Evolutionary conservation across 1,140 invertebrate genomes (phyloP), one percentile per base, ranked within the genome.

Genomic region (Chironomus tepperi): DNA sequence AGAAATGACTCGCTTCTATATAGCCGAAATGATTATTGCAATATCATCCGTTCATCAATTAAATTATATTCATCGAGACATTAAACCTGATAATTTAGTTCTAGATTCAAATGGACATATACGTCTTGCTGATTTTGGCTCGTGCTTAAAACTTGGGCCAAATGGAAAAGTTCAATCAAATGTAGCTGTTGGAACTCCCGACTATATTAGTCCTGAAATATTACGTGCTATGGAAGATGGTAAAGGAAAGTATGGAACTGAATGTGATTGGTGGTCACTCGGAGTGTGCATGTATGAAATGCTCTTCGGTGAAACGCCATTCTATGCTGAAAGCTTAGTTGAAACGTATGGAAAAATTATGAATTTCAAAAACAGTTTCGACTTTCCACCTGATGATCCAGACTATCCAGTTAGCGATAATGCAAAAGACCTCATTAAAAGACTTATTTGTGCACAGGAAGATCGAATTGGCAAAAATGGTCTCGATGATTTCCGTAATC

Each of bases 271-370:
- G 97, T 99, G 98, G 98, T 98, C 96, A 0, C 85, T 99, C 80
- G 98, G 98, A 73, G 96, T 99, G 47, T 98, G 97, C 83, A 98
- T 99, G 96, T 99, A 97, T 84, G 98, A 99, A 86, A 98, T 98
- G 95, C 83, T 99, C 15, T 99, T 95, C 85, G 98, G 97, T 8
- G 96, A 98, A 86, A 99, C 98, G 67, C 98, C 98, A 34, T 99
- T 99, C 87, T 99, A 99, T 86, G 97, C 98, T 18, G 98, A 99
- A 86, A 98, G 95, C 79, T 87, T 99, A 75, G 95, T 99, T 73
- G 98, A 99, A 87, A 99, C 98, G 12, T 99, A 99, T 85, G 96
- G 96, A 74, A 98, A 99, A 86, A 99, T 99, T 79, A 99, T 99
- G 98, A 98, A 98, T 86, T 97, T 99, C 85, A 95, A 97, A 88